A percentile compares a stretch with the other conserved stretches of the same genome.
Evolutionary conservation across 2,888 invertebrate species (phyloP).

Genomic region (Lasioglossum calceatum): DNA sequence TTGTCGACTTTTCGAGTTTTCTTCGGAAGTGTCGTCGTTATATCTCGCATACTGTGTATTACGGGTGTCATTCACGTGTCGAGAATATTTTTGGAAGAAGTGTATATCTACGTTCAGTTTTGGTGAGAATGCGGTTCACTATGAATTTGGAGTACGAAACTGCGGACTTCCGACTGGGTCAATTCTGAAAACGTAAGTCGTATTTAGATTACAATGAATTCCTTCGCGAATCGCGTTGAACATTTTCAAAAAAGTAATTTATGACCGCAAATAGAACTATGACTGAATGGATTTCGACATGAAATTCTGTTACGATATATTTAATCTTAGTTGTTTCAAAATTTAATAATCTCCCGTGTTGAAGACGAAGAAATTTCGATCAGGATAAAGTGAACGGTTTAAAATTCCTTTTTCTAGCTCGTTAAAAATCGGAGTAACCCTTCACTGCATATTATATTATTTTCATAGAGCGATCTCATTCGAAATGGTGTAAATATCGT

Average conservation of each 20-base stretch:
- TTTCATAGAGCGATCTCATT: neutral
- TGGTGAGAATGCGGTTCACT: conserved; percentile 14
- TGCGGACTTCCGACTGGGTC: too few species aligned
- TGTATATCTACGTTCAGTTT: neutral
- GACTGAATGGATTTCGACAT: too few species aligned
- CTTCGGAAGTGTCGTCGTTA: neutral
- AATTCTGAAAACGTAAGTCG: conserved; percentile 22
- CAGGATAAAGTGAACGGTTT: neutral
- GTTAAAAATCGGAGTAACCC: neutral
- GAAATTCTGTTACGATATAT: neutral
- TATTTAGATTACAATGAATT: neutral
- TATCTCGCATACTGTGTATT: neutral
- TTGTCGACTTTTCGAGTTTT: neutral
- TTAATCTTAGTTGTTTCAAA: neutral
- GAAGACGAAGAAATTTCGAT: neutral
- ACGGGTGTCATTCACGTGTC: neutral
- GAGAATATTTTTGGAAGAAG: neutral
- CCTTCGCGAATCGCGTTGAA: neutral
- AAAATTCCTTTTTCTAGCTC: too few species aligned
- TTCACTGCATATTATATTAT: neutral
- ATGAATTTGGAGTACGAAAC: neutral
- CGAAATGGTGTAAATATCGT: neutral
- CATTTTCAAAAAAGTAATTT: too few species aligned
- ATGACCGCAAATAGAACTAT: too few species aligned
- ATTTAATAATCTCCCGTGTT: too few species aligned